Conservation (phyloP, 2,797 vertebrate species). For the Lutjanus argentimaculatus region DNA sequence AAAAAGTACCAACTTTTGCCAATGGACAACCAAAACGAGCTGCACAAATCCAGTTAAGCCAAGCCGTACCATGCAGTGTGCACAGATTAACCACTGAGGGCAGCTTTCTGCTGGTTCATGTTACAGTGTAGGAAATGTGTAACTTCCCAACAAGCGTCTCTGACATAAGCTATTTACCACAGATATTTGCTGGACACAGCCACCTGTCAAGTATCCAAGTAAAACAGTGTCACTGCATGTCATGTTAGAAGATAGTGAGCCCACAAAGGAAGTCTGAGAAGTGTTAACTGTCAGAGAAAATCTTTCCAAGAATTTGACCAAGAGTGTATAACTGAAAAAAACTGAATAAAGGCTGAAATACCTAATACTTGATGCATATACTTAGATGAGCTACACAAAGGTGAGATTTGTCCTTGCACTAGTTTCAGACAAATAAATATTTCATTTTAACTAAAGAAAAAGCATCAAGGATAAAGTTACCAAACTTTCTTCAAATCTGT, state of each 20-base stretch:
- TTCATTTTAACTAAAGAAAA: too few species aligned
- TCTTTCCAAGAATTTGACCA: neutral
- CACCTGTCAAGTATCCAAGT: slow-evolving; percentile 8
- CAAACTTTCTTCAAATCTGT: too few species aligned
- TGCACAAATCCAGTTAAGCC: too few species aligned
- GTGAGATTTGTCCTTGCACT: too few species aligned
- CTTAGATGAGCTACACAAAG: too few species aligned
- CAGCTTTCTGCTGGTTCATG: neutral
- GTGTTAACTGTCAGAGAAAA: slow-evolving; percentile 2
- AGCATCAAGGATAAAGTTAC: too few species aligned
- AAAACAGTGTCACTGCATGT: neutral
- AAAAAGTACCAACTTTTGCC: too few species aligned
- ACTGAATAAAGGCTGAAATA: neutral
- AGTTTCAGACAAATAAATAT: too few species aligned
- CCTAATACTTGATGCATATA: too few species aligned
- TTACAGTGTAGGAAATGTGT: neutral
- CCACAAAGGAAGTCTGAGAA: neutral
- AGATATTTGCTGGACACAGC: neutral
- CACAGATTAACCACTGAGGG: neutral
- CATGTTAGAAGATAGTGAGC: neutral
- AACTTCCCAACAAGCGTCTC: slow-evolving; percentile 4
- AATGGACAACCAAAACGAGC: too few species aligned
- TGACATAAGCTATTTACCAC: neutral
- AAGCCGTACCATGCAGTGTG: too few species aligned
- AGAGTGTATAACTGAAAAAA: neutral